Evolutionary conservation across 2,888 invertebrate species (phyloP).

Genomic region (Xestia rhomboidea): DNA sequence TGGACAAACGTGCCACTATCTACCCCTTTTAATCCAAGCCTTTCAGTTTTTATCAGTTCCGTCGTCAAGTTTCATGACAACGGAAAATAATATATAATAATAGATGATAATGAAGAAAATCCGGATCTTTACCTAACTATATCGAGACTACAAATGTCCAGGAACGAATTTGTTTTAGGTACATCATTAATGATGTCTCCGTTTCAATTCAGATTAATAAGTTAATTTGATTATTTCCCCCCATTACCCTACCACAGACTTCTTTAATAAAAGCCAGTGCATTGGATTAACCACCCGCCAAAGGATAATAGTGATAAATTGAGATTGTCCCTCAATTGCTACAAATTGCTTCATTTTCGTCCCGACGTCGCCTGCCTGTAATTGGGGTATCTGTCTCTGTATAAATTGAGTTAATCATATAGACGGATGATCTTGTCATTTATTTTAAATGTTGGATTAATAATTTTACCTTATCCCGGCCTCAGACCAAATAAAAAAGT

Average conservation of each 20-base stretch:
- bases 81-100: no score
- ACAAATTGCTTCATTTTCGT: slow-evolving; percentile 85
- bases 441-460: slow-evolving; percentile 49
- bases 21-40: not conserved
- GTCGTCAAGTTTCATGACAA: not conserved
- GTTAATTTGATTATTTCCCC: slow-evolving; percentile 49
- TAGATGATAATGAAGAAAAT: no score
- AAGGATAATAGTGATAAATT: slow-evolving; percentile 76
- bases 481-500: no score
- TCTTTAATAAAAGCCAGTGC: slow-evolving; percentile 40
- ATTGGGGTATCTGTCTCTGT: slow-evolving; percentile 71
- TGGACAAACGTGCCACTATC: not conserved
- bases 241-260: slow-evolving; percentile 47
- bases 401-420: slow-evolving; percentile 55
- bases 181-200: slow-evolving; percentile 4
- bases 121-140: not conserved
- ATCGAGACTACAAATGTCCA: not conserved
- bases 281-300: slow-evolving; percentile 61
- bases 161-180: slow-evolving; percentile 10
- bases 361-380: slow-evolving; percentile 72
- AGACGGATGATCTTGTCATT: slow-evolving; percentile 58
- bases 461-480: slow-evolving; percentile 18
- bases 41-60: not conserved
- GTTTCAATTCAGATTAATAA: slow-evolving; percentile 46
- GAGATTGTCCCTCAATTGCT: slow-evolving; percentile 81